phyloP scores from a whole-genome alignment of 1,140 invertebrate genomes.

The Amyelois transitella region DNA sequence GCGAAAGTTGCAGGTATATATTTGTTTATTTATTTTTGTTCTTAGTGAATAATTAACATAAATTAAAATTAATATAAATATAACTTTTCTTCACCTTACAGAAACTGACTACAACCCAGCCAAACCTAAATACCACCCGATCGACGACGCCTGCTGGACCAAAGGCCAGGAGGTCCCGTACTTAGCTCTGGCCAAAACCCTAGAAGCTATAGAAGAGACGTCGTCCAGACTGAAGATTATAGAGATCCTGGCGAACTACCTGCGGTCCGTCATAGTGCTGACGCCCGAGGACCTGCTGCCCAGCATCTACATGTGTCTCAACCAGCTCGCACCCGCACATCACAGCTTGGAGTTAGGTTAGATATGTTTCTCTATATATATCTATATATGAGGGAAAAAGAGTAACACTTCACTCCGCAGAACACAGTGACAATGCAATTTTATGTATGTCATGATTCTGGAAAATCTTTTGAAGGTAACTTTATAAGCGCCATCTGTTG shows the following conservation, averaged over 20 bases:
- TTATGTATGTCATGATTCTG: too few species aligned
- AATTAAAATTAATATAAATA: too few species aligned
- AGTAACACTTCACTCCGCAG: too few species aligned
- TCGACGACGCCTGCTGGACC: constrained; percentile 93
- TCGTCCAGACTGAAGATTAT: constrained; percentile 95
- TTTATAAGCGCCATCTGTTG: too few species aligned
- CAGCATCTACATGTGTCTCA: constrained; percentile 96
- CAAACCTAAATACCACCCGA: constrained; percentile 88
- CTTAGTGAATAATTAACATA: background rate
- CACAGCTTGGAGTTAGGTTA: constrained; percentile 79
- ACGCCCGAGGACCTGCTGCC: constrained; percentile 91
- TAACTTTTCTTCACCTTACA: constrained; percentile 20
- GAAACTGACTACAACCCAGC: constrained; percentile 84
- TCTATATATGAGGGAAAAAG: too few species aligned
- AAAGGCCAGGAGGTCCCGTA: constrained; percentile 91
- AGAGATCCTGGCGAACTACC: constrained; percentile 95
- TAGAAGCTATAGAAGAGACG: constrained; percentile 93
- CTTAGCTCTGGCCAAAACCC: constrained; percentile 90
- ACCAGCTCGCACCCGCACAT: constrained; percentile 96
- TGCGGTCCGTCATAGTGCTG: constrained; percentile 92
- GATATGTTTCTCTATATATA: constrained; percentile 4
- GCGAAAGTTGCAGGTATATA: background rate
- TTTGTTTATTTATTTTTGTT: background rate
- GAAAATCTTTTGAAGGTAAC: too few species aligned
- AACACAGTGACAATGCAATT: too few species aligned